Conservation (phyloP, 2,797 vertebrate genomes). For the Rhynchonycteris naso region DNA sequence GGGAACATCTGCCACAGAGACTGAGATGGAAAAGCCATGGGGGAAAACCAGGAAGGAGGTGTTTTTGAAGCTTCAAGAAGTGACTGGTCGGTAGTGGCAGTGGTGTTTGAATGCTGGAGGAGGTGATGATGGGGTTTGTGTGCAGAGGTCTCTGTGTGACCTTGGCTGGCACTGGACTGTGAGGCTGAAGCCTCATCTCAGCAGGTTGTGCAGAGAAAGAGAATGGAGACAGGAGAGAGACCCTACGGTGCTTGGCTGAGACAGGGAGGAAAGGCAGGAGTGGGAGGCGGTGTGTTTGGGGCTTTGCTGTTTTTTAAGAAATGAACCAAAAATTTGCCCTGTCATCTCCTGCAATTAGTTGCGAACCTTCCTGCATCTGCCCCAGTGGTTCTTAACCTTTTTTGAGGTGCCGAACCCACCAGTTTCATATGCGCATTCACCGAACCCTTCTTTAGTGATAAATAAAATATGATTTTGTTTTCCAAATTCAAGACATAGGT, state of each 20-base stretch:
- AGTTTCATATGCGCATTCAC: too few species aligned
- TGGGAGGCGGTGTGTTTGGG: too few species aligned
- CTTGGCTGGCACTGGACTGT: fast-evolving
- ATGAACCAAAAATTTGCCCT: fast-evolving
- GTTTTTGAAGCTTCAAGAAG: neutral
- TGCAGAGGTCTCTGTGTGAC: neutral
- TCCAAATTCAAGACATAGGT: too few species aligned
- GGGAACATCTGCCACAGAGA: neutral
- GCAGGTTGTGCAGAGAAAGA: neutral
- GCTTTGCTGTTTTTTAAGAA: neutral
- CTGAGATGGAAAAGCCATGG: neutral
- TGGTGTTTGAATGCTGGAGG: neutral
- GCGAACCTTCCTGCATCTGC: too few species aligned
- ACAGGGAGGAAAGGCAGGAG: neutral
- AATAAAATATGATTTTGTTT: too few species aligned
- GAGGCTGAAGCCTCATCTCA: fast-evolving
- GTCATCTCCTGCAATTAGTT: too few species aligned
- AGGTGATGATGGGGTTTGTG: neutral
- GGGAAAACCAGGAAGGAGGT: neutral
- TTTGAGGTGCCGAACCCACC: too few species aligned
- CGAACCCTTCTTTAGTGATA: too few species aligned
- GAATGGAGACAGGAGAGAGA: fast-evolving
- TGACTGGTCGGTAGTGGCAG: neutral
- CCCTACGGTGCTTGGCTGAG: neutral
- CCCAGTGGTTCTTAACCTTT: too few species aligned